Evolutionary conservation across 1,140 invertebrate genomes (phyloP).

Genomic region (Nixonia krombeini): DNA sequence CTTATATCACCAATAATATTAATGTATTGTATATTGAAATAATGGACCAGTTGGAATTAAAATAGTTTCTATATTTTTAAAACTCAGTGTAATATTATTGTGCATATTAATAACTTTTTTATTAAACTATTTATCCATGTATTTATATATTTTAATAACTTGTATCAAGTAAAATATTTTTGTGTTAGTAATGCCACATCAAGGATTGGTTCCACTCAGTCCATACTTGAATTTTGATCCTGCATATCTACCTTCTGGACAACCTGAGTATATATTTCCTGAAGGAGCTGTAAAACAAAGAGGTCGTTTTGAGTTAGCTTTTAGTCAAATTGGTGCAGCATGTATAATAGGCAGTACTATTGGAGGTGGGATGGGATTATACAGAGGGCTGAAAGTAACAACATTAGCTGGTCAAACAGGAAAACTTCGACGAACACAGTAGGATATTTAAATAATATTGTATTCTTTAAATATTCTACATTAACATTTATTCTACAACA

Average conservation of each 20-base stretch:
- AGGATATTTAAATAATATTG: too few species aligned
- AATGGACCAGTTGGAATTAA: too few species aligned
- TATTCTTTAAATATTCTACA: too few species aligned
- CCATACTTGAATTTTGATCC: constrained; percentile 96
- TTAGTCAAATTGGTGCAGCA: constrained; percentile 93
- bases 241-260: constrained; percentile 82
- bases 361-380: constrained; percentile 88
- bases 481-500: too few species aligned
- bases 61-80: too few species aligned
- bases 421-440: constrained; percentile 93
- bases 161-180: constrained; percentile 9
- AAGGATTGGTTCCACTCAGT: constrained; percentile 76
- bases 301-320: constrained; percentile 89
- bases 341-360: constrained; percentile 87
- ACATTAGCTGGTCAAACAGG: constrained; percentile 86
- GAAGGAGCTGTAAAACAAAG: constrained; percentile 87
- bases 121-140: neutral
- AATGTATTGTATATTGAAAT: neutral
- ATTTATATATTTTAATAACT: neutral
- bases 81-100: too few species aligned
- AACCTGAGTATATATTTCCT: constrained; percentile 94
- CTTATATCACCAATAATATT: neutral
- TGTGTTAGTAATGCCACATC: constrained; percentile 59
- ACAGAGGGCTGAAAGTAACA: constrained; percentile 88
- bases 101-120: neutral